phyloP scores from a whole-genome alignment of 1,140 invertebrate genomes.

The Euwallacea similis region DNA sequence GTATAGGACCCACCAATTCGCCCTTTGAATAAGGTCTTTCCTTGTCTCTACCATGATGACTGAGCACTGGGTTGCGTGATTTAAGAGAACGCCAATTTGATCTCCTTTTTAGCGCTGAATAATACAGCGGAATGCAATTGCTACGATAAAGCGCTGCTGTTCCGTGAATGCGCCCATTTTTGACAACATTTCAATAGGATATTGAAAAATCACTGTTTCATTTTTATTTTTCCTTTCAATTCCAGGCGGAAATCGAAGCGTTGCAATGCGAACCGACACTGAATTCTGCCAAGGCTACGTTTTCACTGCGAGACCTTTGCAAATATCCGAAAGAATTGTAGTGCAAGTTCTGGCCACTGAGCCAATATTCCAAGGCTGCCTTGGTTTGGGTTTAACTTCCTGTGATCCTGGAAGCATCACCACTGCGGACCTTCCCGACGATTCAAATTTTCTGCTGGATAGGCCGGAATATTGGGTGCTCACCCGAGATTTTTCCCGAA shows the following conservation, averaged over 20 bases:
- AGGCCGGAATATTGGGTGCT: constrained; percentile 98
- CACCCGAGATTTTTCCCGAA: constrained; percentile 86
- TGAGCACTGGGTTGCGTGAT: too few relatives aligned
- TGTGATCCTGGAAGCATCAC: constrained; percentile 82
- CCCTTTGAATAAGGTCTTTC: too few relatives aligned
- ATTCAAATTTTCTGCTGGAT: constrained; percentile 89
- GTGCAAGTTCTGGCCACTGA: constrained; percentile 85
- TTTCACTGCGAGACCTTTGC: constrained; percentile 83
- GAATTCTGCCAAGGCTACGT: constrained; percentile 96
- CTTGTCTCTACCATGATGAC: too few relatives aligned
- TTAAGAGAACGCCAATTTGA: too few relatives aligned
- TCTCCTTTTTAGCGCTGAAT: too few relatives aligned
- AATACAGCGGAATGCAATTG: too few relatives aligned
- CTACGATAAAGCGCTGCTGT: too few relatives aligned
- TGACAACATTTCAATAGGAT: neutral
- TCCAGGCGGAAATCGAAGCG: constrained; percentile 68
- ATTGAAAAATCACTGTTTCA: neutral
- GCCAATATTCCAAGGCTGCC: constrained; percentile 80
- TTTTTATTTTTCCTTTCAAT: neutral
- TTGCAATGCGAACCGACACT: constrained; percentile 77
- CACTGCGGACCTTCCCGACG: constrained; percentile 81
- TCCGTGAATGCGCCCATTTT: too few relatives aligned
- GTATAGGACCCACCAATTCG: too few relatives aligned
- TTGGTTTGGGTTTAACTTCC: constrained; percentile 91
- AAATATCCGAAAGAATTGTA: constrained; percentile 83